These are phyloP conservation scores for Drosophila nigritarsus DNA, from an alignment of 2,888 invertebrate species.

Conservation along the genomic window DNA sequence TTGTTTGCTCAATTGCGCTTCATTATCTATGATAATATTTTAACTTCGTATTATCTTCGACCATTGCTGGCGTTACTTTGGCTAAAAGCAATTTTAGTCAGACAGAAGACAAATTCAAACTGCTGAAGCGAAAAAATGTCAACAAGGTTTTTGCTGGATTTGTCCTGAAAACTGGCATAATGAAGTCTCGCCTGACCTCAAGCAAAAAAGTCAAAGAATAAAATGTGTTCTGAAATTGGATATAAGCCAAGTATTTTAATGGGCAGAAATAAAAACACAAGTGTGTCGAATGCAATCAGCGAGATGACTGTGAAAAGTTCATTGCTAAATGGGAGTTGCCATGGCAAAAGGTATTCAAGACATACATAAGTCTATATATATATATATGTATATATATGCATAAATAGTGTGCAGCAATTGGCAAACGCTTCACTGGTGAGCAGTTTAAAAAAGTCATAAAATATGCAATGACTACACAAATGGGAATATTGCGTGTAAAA, in stretches of 20 bases:
- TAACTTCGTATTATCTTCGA: background rate
- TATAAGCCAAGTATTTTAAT: constrained; percentile 64
- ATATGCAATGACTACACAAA: constrained; percentile 26
- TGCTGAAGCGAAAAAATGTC: constrained; percentile 43
- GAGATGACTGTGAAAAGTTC: constrained; percentile 60
- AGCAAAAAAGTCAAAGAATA: constrained; percentile 6
- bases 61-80: constrained; percentile 34
- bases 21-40: constrained; percentile 39
- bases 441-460: constrained; percentile 29
- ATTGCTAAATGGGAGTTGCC: constrained; percentile 42
- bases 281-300: constrained; percentile 62
- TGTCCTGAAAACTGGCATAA: constrained; percentile 60
- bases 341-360: background rate
- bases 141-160: constrained; percentile 56
- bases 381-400: background rate
- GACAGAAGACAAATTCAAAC: constrained; percentile 32
- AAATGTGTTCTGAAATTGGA: constrained; percentile 53
- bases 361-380: background rate
- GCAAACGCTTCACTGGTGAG: constrained; percentile 25
- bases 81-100: constrained; percentile 44
- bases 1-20: constrained; percentile 25
- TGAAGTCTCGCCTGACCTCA: constrained; percentile 45
- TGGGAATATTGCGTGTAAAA: constrained; percentile 24
- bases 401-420: constrained; percentile 36
- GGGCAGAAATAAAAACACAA: constrained; percentile 42